A percentile compares a stretch with the other conserved stretches of the same genome.
These are phyloP conservation scores for Caenorhabditis sp. DNA, from an alignment of 2,888 invertebrate genomes.

Conservation along the genomic window DNA sequence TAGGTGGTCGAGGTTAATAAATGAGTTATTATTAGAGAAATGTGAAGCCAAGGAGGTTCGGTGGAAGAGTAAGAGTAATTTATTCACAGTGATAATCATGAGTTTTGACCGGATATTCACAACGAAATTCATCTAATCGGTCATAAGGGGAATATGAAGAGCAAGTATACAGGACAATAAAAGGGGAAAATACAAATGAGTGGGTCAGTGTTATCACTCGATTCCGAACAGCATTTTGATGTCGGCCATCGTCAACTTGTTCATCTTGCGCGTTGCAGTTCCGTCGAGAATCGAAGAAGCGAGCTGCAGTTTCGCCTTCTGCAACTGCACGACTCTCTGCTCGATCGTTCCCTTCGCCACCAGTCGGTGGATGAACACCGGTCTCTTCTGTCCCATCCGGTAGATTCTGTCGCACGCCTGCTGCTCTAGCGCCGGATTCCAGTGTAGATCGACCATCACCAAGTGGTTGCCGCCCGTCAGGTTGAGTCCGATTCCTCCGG, in stretches of 20 bases:
- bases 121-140: too few species aligned
- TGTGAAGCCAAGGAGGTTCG: too few species aligned
- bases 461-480: constrained; percentile 93
- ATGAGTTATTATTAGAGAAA: too few species aligned
- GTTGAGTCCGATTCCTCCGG: constrained; percentile 95
- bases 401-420: constrained; percentile 96
- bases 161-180: too few species aligned
- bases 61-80: too few species aligned
- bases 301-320: constrained; percentile 86
- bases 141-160: too few species aligned
- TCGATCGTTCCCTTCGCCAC: constrained; percentile 91
- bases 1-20: too few species aligned
- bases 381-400: constrained; percentile 89
- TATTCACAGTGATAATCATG: too few species aligned
- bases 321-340: constrained; percentile 87
- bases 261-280: constrained; percentile 68
- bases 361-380: constrained; percentile 89
- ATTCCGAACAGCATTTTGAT: constrained; percentile 71
- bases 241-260: constrained; percentile 73
- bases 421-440: constrained; percentile 94
- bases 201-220: too few species aligned
- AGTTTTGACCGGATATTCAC: too few species aligned
- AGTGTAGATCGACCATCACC: constrained; percentile 91
- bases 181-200: too few species aligned
- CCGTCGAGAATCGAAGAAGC: constrained; percentile 82